A percentile compares a stretch with the other conserved stretches of the same genome.
These are phyloP conservation scores for Mobula birostris DNA, from an alignment of 2,113 vertebrate species.

Conservation along the genomic window DNA sequence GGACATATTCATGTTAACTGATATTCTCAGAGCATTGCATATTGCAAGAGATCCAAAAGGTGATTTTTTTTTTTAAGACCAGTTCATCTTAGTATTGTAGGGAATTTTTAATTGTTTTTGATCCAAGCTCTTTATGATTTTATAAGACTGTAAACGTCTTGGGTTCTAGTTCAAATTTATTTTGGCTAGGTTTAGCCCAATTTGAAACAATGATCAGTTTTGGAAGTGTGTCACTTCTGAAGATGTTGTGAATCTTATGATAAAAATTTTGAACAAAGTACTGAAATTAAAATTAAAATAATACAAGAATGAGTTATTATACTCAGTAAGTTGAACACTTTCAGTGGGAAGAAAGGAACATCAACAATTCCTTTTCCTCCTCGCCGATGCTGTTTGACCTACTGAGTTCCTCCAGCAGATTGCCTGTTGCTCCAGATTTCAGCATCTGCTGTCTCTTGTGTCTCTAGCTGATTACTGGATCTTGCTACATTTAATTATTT, in stretches of 20 bases:
- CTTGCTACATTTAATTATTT: background rate
- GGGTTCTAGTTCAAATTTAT: background rate
- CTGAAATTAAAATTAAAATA: background rate
- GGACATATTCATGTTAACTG: background rate
- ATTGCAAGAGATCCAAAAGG: background rate
- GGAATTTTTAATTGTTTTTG: background rate
- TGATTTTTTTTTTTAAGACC: background rate
- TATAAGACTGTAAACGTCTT: background rate
- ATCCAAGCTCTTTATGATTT: background rate
- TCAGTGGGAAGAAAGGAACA: too few species aligned
- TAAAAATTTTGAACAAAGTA: background rate
- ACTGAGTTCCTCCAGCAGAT: too few species aligned
- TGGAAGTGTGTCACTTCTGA: background rate
- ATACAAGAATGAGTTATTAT: background rate
- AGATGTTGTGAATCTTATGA: background rate
- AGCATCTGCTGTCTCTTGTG: too few species aligned
- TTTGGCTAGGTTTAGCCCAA: background rate
- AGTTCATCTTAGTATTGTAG: background rate
- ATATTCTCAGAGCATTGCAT: background rate
- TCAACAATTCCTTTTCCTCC: too few species aligned
- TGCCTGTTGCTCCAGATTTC: too few species aligned
- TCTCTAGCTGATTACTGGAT: background rate
- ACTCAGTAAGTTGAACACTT: too few species aligned
- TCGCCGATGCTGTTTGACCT: too few species aligned
- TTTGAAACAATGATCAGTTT: background rate